phyloP scores from a whole-genome alignment of 2,797 vertebrate genomes.

The Melanotaenia pygmaea region DNA sequence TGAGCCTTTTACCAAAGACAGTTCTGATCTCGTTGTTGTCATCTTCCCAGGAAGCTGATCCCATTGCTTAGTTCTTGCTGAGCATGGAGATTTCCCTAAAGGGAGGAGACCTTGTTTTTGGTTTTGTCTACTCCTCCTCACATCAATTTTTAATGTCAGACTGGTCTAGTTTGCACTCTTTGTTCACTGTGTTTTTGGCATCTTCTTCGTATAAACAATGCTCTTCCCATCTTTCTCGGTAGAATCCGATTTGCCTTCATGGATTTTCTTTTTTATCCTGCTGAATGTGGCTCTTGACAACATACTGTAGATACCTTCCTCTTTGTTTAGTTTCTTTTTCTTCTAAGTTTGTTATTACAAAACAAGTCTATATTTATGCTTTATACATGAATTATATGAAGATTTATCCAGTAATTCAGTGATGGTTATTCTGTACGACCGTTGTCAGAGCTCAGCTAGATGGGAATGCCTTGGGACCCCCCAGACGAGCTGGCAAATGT shows the following conservation, averaged over 20 bases:
- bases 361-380: too few relatives aligned
- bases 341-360: too few relatives aligned
- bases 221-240: background rate
- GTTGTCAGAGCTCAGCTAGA: too few relatives aligned
- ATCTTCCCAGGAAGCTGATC: constrained; percentile 20
- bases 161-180: constrained; percentile 4
- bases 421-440: background rate
- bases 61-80: constrained; percentile 19
- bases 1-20: constrained; percentile 1
- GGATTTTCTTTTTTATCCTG: constrained; percentile 12
- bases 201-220: constrained; percentile 25
- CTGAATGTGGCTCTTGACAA: background rate
- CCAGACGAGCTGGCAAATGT: too few relatives aligned
- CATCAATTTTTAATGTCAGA: constrained; percentile 16
- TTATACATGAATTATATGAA: constrained; percentile 4
- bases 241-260: constrained; percentile 16
- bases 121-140: background rate
- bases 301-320: too few relatives aligned
- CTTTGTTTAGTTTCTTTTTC: background rate
- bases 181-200: constrained; percentile 22
- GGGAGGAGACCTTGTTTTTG: background rate
- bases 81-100: constrained; percentile 23
- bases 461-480: too few relatives aligned
- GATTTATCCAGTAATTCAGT: constrained; percentile 2
- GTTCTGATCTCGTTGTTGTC: constrained; percentile 6